phyloP scores from a whole-genome alignment of 2,113 vertebrate genomes.

The Tetrao urogallus region DNA sequence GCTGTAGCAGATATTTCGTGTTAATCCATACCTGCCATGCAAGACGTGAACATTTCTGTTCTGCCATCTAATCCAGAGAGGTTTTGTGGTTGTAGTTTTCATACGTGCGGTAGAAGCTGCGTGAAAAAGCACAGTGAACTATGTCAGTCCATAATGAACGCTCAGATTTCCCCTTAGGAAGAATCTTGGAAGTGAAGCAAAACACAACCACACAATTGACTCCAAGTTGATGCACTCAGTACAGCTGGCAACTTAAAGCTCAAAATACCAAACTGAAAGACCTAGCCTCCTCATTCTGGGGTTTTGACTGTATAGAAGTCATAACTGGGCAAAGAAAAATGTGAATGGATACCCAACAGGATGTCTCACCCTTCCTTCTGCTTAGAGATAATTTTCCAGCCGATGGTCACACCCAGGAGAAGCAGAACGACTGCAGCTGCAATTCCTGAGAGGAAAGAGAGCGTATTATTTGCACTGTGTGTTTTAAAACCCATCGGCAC shows the following conservation, averaged over 20 bases:
- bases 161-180: background rate
- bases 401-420: slow-evolving; percentile 10
- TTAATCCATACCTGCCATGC: slow-evolving; percentile 31
- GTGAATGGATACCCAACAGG: background rate
- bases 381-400: slow-evolving; percentile 51
- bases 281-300: too few relatives aligned
- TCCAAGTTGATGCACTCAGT: background rate
- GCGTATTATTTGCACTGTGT: rapidly evolving
- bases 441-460: background rate
- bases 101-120: slow-evolving; percentile 6
- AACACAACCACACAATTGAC: rapidly evolving
- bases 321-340: background rate
- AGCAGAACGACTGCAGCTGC: slow-evolving; percentile 1
- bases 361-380: slow-evolving; percentile 60
- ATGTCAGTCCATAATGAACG: background rate
- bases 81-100: slow-evolving; percentile 8
- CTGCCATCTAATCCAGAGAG: background rate
- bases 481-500: background rate
- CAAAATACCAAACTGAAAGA: background rate
- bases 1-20: background rate
- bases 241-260: background rate
- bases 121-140: background rate
- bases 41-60: background rate
- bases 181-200: background rate
- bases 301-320: background rate